Base-by-base conservation (phyloP, 1,140 invertebrate genomes). In the Penaeus japonicus region DNA sequence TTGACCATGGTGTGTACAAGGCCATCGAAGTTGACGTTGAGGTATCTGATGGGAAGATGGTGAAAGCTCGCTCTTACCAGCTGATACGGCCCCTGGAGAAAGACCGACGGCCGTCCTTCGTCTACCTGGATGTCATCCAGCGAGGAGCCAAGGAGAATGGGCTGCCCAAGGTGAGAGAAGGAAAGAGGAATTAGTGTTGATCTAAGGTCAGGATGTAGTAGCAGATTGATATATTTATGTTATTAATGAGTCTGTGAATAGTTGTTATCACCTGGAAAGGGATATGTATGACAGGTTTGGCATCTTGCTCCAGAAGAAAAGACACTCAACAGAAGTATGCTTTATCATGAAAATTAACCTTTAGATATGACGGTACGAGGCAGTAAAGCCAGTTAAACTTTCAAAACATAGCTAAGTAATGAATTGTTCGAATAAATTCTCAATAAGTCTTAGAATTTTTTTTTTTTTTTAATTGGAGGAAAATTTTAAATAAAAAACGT, bases 21-120 rank as follows among this genome's bases (percentile, higher is more conserved):
- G 92, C 94, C 39, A 92, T 96, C 89, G 92, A 93, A 70, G 94
- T 96, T 4, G 92, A 94, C 47, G 93, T 97, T 32, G 89, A 93
- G 79, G 94, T 94, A 24, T 90, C 92, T 2, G 91, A 93, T 84
- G 95, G 94, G 4, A 90, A 92, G 54, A 92, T 90, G 78, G 91
- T 94, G 2, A 92, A 93, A 65, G 96, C 96, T 91, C 92, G 95
- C 78, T 94, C 94, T 62, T 97, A 97, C 91, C 94, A 95, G 91
- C 93, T 96, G 90, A 92, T 90, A 90, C 93, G 53, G 87, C 92
- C 89, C 89, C 93, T 78, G 85, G 95, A 90, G 93, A 94, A 47
- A 83, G 94, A 95, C 75, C 92, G 94, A 90, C 93, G 93, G 91
- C 96, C 96, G 35, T 97, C 96, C 0, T 93, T 93, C 27, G 93